Evolutionary conservation across 2,797 vertebrate genomes (phyloP), one percentile per base, ranked within the genome.

Genomic region (Serranus cabrilla): DNA sequence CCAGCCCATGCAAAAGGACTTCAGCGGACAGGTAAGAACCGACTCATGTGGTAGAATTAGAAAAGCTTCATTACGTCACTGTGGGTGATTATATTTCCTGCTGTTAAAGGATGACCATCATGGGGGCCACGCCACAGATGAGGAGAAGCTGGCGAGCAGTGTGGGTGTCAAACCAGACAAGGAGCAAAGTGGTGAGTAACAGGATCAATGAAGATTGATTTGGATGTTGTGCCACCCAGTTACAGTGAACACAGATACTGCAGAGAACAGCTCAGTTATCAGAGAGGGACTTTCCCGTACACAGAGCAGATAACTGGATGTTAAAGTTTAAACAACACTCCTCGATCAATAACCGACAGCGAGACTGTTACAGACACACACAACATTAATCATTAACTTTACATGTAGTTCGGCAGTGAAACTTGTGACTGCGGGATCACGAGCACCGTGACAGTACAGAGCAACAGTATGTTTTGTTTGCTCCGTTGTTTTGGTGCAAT

Each of bases 91-190:
- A 23, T 31, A 3, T 77, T 52, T 83, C 18, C 4, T 71, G 27
- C 27, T 55, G 42, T 72, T 95, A 92, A 91, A 95, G 84, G 95
- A 95, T 27, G 96, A 89, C 14, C 95, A 87, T 31, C 91, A 92
- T 68, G 95, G 95, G 40, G 96, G 92, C 43, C 97, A 85, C 0
- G 97, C 97, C 73, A 99, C 97, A 0, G 97, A 99, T 0, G 97
- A 99, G 87, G 97, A 99, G 90, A 99, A 99, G 82, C 25, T 98
- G 93, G 97, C 97, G 0, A 96, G 94, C 81, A 96, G 94, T 0
- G 77, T 39, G 0, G 46, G 91, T 70, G 50, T 94, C 86, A 13
- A 67, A 16, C n/a, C 96, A 93, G 92, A 97, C 95, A 86, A 79
- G 86, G 1, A 61, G 43, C 0, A 92, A 76, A 88, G 54, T 85